Evolutionary conservation across 2,888 invertebrate species (phyloP).

Genomic region (Xestia sexstrigata): DNA sequence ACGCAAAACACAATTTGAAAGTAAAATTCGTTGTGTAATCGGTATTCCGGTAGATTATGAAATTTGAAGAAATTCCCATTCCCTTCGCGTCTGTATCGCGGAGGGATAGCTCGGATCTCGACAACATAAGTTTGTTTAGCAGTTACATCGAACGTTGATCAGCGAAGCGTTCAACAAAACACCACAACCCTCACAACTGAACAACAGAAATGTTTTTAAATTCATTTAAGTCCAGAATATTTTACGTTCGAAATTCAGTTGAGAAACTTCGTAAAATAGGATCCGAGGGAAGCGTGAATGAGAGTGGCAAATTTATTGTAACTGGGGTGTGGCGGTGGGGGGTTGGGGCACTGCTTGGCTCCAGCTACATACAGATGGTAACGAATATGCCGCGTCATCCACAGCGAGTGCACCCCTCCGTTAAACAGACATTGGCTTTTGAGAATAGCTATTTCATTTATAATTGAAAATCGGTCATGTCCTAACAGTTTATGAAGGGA

Average conservation of each 20-base stretch:
- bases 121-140: constrained; percentile 16
- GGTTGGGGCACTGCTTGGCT: constrained; percentile 10
- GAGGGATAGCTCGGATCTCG: neutral
- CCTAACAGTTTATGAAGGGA: constrained; percentile 27
- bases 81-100: neutral
- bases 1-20: constrained; percentile 9
- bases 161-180: constrained; percentile 20
- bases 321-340: constrained; percentile 26
- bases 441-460: constrained; percentile 55
- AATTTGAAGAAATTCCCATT: neutral
- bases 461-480: constrained; percentile 37
- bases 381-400: constrained; percentile 58
- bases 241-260: constrained; percentile 47
- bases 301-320: constrained; percentile 60
- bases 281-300: constrained; percentile 57
- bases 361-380: constrained; percentile 45
- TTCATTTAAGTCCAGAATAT: constrained; percentile 46
- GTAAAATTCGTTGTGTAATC: constrained; percentile 7
- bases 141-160: constrained; percentile 14
- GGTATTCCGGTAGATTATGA: constrained; percentile 1
- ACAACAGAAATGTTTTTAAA: constrained; percentile 49
- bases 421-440: constrained; percentile 56
- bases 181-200: constrained; percentile 10
- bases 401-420: constrained; percentile 58
- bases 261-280: constrained; percentile 57